phyloP scores from a whole-genome alignment of 2,888 invertebrate species.

The Pegoplata infirma region DNA sequence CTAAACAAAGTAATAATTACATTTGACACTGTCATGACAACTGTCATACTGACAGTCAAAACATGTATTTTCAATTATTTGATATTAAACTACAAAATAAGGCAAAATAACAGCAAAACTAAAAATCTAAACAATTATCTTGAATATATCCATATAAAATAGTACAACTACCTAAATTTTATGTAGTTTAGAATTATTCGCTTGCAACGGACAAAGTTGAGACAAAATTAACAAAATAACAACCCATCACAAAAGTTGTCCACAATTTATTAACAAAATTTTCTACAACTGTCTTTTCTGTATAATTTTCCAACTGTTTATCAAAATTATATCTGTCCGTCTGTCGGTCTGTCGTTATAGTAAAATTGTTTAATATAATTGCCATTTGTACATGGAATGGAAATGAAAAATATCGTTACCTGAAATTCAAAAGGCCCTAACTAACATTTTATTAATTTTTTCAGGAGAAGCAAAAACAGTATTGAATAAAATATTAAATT shows the following conservation, averaged over 20 bases:
- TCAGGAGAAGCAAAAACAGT: no score
- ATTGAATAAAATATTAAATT: no score
- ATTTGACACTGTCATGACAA: slow-evolving; percentile 15
- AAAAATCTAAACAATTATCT: slow-evolving; percentile 35
- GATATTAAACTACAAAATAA: slow-evolving; percentile 55
- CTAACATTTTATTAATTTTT: no score
- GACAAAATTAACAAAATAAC: background rate
- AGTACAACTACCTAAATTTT: no score
- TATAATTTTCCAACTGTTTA: background rate
- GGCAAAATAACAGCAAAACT: slow-evolving; percentile 8
- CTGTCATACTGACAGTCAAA: slow-evolving; percentile 63
- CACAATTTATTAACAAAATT: slow-evolving; percentile 40
- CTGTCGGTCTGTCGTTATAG: slow-evolving; percentile 44
- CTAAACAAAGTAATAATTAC: background rate
- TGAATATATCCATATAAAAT: slow-evolving; percentile 8
- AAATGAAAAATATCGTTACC: slow-evolving; percentile 48
- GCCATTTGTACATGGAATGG: slow-evolving; percentile 9
- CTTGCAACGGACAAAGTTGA: background rate
- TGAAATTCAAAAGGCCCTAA: no score
- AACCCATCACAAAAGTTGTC: slow-evolving; percentile 31
- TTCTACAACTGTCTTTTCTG: slow-evolving; percentile 2
- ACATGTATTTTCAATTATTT: slow-evolving; percentile 76
- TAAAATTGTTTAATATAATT: slow-evolving; percentile 44
- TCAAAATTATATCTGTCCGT: slow-evolving; percentile 13
- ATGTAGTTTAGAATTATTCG: background rate